Evolutionary conservation across 2,797 vertebrate genomes (phyloP).

Genomic region (Xenops minutus): DNA sequence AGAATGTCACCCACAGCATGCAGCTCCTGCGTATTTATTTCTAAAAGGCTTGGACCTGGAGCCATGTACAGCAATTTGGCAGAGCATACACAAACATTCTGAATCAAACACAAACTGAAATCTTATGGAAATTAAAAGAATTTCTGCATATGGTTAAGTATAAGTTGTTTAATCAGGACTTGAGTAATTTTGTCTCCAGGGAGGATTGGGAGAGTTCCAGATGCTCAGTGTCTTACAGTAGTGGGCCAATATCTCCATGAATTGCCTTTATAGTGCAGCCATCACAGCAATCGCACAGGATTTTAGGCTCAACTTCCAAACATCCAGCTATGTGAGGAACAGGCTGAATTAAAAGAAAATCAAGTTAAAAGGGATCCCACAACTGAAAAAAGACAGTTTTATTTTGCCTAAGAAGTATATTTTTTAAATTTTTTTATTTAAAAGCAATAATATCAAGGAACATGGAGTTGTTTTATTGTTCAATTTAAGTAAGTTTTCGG

Average conservation of each 20-base stretch:
- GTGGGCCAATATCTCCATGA: neutral
- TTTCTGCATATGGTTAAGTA: neutral
- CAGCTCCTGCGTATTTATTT: neutral
- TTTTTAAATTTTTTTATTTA: neutral
- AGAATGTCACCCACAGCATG: neutral
- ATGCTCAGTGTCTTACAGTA: neutral
- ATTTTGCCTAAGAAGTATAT: neutral
- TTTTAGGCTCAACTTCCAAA: neutral
- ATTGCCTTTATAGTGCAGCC: neutral
- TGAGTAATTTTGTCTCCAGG: neutral
- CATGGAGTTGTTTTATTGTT: neutral
- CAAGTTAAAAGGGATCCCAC: neutral
- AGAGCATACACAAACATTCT: neutral
- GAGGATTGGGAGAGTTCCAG: neutral
- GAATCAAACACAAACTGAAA: neutral
- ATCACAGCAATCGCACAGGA: neutral
- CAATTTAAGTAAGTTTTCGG: neutral
- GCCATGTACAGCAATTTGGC: neutral
- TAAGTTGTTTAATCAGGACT: neutral
- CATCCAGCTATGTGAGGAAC: neutral
- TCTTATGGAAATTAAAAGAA: neutral
- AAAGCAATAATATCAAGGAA: neutral
- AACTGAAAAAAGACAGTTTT: neutral
- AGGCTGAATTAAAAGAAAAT: neutral
- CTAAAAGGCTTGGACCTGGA: neutral